phyloP scores from a whole-genome alignment of 2,113 vertebrate species.

The Taurulus bubalis region DNA sequence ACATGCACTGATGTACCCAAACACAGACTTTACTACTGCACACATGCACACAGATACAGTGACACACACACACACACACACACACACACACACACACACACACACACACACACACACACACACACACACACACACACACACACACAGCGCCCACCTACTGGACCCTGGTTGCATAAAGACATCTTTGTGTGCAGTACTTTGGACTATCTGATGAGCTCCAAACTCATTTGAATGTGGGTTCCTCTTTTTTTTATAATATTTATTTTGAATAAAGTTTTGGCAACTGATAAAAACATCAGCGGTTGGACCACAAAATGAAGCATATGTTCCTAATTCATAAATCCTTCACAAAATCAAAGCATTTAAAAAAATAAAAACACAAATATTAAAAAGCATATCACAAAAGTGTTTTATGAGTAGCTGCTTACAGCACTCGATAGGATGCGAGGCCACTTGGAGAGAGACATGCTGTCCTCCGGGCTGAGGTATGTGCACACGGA shows the following conservation, averaged over 20 bases:
- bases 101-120: slow-evolving; percentile 30
- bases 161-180: slow-evolving; percentile 53
- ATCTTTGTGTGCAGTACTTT: slow-evolving; percentile 44
- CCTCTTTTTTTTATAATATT: slow-evolving; percentile 40
- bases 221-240: slow-evolving; percentile 59
- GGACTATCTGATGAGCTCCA: slow-evolving; percentile 41
- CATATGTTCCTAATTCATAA: background rate
- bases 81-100: slow-evolving; percentile 13
- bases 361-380: background rate
- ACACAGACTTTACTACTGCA: slow-evolving; percentile 59
- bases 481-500: slow-evolving; percentile 94
- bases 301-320: slow-evolving; percentile 33
- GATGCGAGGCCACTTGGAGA: slow-evolving; percentile 93
- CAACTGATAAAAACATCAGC: slow-evolving; percentile 43
- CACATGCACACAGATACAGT: slow-evolving; percentile 51
- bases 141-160: slow-evolving; percentile 37
- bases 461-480: slow-evolving; percentile 89
- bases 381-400: background rate
- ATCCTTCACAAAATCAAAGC: background rate
- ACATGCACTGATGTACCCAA: slow-evolving; percentile 66
- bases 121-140: slow-evolving; percentile 2
- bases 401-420: slow-evolving; percentile 2
- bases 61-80: slow-evolving; percentile 35
- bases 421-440: slow-evolving; percentile 96
- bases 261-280: slow-evolving; percentile 62